Base-by-base conservation (phyloP, 2,113 vertebrate species). In the Nesogale talazaci region DNA sequence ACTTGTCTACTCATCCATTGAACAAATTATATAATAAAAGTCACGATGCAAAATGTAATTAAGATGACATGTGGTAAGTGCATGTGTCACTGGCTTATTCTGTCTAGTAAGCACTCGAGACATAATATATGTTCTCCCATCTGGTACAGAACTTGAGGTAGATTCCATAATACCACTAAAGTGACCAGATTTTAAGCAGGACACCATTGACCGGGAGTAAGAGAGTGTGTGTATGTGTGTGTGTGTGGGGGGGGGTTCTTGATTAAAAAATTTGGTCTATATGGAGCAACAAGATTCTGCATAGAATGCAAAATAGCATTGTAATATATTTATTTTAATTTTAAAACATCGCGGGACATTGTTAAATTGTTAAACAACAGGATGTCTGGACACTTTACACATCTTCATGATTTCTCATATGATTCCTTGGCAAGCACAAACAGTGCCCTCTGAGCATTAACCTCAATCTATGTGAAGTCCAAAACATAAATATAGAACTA, bases 161-260 rank as follows among this genome's bases (percentile, higher is more conserved):
- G 89, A 27, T 86, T 92, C 46, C 70, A 83, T 27, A 86, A 95
- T 86, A 36, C 67, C 40, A 89, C 17, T 65, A 80, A 10, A 72
- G 22, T 92, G 56, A n/a, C n/a, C n/a, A n/a, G n/a, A n/a, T n/a
- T n/a, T n/a, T n/a, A n/a, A n/a, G n/a, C n/a, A n/a, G n/a, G n/a
- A n/a, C n/a, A n/a, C n/a, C n/a, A n/a, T n/a, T n/a, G n/a, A n/a
- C n/a, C n/a, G n/a, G n/a, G n/a, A n/a, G n/a, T n/a, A n/a, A n/a
- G n/a, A n/a, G n/a, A n/a, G n/a, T n/a, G n/a, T n/a, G n/a, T n/a
- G n/a, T n/a, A n/a, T n/a, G n/a, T n/a, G n/a, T n/a, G n/a, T n/a
- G n/a, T n/a, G n/a, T n/a, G n/a, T n/a, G n/a, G n/a, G n/a, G n/a
- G n/a, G n/a, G n/a, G n/a, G n/a, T n/a, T n/a, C n/a, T n/a, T n/a